These are phyloP conservation scores for Alauda arvensis DNA, from an alignment of 2,797 vertebrate species.

Conservation along the genomic window DNA sequence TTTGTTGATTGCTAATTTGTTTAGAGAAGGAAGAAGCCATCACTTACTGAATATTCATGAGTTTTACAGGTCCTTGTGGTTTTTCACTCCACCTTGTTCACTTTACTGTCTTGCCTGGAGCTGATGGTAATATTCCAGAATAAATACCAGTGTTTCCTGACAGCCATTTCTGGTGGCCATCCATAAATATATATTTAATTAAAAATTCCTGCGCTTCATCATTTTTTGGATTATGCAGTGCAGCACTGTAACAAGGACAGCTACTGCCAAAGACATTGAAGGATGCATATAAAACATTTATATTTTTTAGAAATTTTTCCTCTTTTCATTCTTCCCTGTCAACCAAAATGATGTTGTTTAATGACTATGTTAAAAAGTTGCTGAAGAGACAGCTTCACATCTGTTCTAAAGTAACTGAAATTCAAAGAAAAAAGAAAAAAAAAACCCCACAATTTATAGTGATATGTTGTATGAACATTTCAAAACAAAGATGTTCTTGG, in stretches of 20 bases:
- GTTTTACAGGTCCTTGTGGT: not conserved
- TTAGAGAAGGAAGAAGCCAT: not conserved
- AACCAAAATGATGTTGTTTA: not conserved
- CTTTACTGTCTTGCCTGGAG: not conserved
- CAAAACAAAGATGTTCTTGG: not conserved
- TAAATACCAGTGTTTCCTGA: not conserved
- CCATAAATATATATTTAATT: not conserved
- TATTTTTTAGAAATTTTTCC: not conserved
- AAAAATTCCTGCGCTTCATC: not conserved
- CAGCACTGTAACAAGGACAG: not conserved
- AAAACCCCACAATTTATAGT: not conserved
- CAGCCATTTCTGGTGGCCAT: not conserved
- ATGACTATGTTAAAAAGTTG: not conserved
- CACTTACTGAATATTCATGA: not conserved
- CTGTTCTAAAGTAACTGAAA: not conserved
- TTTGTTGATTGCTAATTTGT: constrained; percentile 3
- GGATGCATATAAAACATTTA: not conserved
- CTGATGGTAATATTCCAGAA: not conserved
- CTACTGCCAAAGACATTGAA: not conserved
- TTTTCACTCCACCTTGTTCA: not conserved
- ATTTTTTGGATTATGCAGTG: not conserved
- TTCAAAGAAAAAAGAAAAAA: not conserved
- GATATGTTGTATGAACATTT: not conserved
- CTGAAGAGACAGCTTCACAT: not conserved
- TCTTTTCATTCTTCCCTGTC: not conserved